Evolutionary conservation across 2,113 vertebrate species (phyloP), one percentile per base, ranked within the genome.

Genomic region (Anolis sagrei): DNA sequence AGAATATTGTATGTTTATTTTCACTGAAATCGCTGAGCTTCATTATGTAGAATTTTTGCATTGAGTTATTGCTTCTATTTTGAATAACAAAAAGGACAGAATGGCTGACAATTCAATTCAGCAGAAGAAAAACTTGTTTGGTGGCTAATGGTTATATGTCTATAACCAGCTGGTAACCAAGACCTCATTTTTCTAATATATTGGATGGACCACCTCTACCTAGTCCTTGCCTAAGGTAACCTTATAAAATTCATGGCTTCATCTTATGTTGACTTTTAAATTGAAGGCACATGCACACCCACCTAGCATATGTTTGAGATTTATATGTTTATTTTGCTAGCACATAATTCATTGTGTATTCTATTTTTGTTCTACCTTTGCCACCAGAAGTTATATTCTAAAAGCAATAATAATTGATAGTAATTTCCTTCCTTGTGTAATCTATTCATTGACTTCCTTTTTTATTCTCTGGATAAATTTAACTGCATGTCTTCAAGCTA

Each of bases 401-500:
- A 54, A 54, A 79, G 36, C 11, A 79, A 62, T 27, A 62, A 79
- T 64, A 62, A 79, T 58, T 54, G 61, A 61, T 62, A 79, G 34
- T 36, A 61, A 14, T 2, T n/a, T 39, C 78, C 64, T 79, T 79
- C 76, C n/a, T 79, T 23, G 62, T 64, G 18, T 5, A 58, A 64
- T 79, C 78, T 34, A 66, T 13, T 64, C 78, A 64, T 39, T 79
- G 61, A 0, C 25, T 79, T 79, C 14, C 32, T 64, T 64, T 79
- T 77, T 36, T 27, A 27, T 29, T 62, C 58, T 79, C 16, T 44
- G 18, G 58, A 29, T 64, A 36, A 79, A 79, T 61, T 62, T 79
- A 39, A 64, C 58, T 79, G 61, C 78, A 27, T 79, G 34, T 64
- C 51, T 79, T 79, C 78, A 79, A 66, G 61, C 36, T 39, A 44